phyloP scores from a whole-genome alignment of 2,113 vertebrate genomes.

The Vireo altiloquus region DNA sequence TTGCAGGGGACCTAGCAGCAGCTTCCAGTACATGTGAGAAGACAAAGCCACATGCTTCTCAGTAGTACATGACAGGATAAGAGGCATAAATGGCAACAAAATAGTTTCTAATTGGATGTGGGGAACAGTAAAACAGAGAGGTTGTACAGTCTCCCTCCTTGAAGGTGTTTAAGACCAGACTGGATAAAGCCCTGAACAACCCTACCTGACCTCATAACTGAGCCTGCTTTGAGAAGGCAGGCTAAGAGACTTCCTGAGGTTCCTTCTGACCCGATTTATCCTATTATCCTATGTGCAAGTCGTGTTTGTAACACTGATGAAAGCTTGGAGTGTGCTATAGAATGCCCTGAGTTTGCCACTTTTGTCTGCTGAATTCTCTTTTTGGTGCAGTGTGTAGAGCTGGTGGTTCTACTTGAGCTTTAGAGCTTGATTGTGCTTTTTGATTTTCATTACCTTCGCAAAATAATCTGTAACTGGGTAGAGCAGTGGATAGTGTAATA shows the following conservation, averaged over 20 bases:
- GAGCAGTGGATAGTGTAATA: neutral
- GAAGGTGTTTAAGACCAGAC: neutral
- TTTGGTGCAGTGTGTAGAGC: neutral
- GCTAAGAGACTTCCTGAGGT: neutral
- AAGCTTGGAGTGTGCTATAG: neutral
- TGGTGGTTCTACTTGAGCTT: neutral
- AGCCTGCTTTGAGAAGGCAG: neutral
- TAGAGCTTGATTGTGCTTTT: neutral
- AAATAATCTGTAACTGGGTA: neutral
- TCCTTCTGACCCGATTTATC: neutral
- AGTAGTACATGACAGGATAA: neutral
- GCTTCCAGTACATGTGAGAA: neutral
- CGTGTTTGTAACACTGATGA: neutral
- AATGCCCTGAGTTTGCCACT: neutral
- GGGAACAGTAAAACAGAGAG: neutral
- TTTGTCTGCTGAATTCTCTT: neutral
- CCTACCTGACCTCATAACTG: neutral
- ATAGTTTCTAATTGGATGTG: neutral
- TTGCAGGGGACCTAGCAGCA: neutral
- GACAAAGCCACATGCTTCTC: neutral
- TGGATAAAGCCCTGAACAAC: neutral
- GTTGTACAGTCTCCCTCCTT: neutral
- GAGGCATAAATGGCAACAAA: neutral
- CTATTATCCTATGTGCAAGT: fast-evolving
- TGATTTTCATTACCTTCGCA: neutral